phyloP scores from a whole-genome alignment of 2,797 vertebrate species.

The Fistularia tabacaria region DNA sequence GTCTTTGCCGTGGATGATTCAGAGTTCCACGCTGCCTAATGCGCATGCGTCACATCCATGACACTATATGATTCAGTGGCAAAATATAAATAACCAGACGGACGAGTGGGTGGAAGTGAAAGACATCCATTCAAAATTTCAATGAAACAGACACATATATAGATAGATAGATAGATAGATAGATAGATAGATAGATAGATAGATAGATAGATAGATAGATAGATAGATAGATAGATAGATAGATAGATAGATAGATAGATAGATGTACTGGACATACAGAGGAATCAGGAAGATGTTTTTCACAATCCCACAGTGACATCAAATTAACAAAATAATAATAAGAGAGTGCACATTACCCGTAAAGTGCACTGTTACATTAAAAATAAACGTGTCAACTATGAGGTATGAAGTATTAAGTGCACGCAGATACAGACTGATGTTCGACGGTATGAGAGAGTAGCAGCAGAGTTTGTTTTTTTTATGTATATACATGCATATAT shows the following conservation, averaged over 20 bases:
- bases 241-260: not conserved
- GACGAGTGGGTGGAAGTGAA: constrained; percentile 15
- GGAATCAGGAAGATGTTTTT: too few relatives aligned
- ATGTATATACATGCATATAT: too few relatives aligned
- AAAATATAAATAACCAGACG: constrained; percentile 54
- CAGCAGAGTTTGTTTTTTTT: too few relatives aligned
- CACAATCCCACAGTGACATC: too few relatives aligned
- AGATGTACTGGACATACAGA: too few relatives aligned
- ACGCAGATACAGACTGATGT: not conserved
- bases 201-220: constrained; percentile 6
- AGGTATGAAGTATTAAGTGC: too few relatives aligned
- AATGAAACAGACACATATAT: not conserved
- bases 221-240: not conserved
- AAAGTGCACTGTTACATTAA: too few relatives aligned
- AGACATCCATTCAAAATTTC: constrained; percentile 27
- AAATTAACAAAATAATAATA: too few relatives aligned
- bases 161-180: constrained; percentile 6
- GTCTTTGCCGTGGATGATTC: constrained; percentile 57
- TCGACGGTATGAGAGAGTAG: not conserved
- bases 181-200: constrained; percentile 13
- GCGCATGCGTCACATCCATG: constrained; percentile 67
- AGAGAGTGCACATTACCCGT: too few relatives aligned
- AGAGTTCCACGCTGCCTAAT: constrained; percentile 39
- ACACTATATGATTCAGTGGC: constrained; percentile 48
- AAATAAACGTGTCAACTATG: too few relatives aligned